These are phyloP conservation scores for Entelurus aequoreus DNA, from an alignment of 2,113 vertebrate genomes.

Conservation along the genomic window DNA sequence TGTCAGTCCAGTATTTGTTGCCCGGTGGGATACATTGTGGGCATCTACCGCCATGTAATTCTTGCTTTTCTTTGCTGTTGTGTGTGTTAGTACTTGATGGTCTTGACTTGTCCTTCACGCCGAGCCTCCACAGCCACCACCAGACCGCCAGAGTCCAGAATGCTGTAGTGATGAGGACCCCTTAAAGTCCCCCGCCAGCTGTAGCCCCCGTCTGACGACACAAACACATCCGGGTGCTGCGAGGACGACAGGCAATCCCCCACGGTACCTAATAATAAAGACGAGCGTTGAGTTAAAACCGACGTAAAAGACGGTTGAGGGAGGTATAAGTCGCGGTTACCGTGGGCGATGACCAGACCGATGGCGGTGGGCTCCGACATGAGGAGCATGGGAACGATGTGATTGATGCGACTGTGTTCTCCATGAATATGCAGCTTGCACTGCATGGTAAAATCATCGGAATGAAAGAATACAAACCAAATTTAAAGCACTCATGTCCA, in stretches of 20 bases:
- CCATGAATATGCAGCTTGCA: constrained; percentile 77
- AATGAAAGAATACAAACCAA: neutral
- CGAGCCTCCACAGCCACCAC: constrained; percentile 73
- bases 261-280: constrained; percentile 66
- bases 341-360: constrained; percentile 74
- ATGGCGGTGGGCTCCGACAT: constrained; percentile 68
- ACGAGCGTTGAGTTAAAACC: neutral
- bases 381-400: constrained; percentile 68
- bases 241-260: constrained; percentile 71
- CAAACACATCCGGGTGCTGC: constrained; percentile 69
- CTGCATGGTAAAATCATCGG: constrained; percentile 42
- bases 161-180: constrained; percentile 75
- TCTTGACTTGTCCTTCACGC: constrained; percentile 61
- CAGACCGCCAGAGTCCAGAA: constrained; percentile 76
- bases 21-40: no score
- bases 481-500: no score
- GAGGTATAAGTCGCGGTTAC: constrained; percentile 38
- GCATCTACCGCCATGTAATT: no score
- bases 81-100: constrained; percentile 66
- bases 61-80: no score
- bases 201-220: constrained; percentile 76
- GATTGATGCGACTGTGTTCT: constrained; percentile 70
- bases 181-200: constrained; percentile 68
- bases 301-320: neutral
- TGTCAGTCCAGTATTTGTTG: no score